A percentile compares a stretch with the other conserved stretches of the same genome.
Conservation (phyloP, 2,888 invertebrate species). For the Ichneumoninae sp. region DNA sequence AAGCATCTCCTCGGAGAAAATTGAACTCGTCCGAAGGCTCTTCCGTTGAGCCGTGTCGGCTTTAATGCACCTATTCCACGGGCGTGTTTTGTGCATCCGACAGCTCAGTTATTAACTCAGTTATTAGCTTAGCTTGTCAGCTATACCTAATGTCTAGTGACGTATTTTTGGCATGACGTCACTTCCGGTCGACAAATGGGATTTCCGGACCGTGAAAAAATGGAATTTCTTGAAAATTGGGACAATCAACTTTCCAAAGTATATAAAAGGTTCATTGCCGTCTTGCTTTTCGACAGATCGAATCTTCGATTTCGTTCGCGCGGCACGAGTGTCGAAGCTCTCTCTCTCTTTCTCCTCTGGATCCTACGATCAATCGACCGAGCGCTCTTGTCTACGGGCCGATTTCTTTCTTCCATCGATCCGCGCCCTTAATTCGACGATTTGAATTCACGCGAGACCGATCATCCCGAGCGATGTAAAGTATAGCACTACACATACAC, state of each 20-base stretch:
- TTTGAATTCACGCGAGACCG: constrained; percentile 60
- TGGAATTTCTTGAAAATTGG: no score
- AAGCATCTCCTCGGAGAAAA: constrained; percentile 22
- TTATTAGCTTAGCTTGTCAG: constrained; percentile 6
- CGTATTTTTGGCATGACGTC: constrained; percentile 11
- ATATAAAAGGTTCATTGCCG: neutral
- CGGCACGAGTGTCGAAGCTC: neutral
- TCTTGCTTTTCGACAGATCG: neutral
- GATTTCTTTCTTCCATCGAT: constrained; percentile 1
- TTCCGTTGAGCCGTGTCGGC: neutral
- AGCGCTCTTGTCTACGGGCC: neutral
- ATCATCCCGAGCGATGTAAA: constrained; percentile 45
- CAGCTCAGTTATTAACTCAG: constrained; percentile 12
- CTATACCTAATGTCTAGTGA: constrained; percentile 18
- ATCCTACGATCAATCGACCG: constrained; percentile 2
- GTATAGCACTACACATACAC: constrained; percentile 28
- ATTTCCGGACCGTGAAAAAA: no score
- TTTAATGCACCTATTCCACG: constrained; percentile 22
- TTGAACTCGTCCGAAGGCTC: constrained; percentile 22
- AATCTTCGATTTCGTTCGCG: neutral
- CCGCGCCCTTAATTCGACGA: constrained; percentile 60
- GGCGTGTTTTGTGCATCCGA: constrained; percentile 27
- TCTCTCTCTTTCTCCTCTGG: neutral
- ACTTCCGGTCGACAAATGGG: no score
- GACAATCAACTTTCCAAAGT: no score